Evolutionary conservation across 2,113 vertebrate genomes (phyloP), one percentile per base, ranked within the genome.

Genomic region (Rhynchomys soricoides): DNA sequence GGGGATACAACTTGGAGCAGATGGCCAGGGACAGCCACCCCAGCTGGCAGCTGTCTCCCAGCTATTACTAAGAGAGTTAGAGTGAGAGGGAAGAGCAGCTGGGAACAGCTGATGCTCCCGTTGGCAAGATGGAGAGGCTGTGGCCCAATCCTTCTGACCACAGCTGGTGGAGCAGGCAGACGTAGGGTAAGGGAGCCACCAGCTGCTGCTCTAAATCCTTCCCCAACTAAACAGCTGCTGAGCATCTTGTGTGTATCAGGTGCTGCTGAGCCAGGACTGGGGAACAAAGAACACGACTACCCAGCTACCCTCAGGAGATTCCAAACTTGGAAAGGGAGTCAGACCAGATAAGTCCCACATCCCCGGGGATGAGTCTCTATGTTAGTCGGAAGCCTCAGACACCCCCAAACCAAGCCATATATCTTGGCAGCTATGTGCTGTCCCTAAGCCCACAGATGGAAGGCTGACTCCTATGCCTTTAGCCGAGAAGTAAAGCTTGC

Each of bases 1-100:
- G 2, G 64, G 75, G 85, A 85, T 34, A 45, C 29, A 31, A 40
- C 3, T 5, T 45, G 6, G 75, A 91, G 52, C 94, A 89, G 86
- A 86, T 64, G 93, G 89, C 70, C 70, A 45, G 71, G 70, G 75
- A 82, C 19, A 50, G 74, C 48, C 55, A 68, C 16, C 71, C 45
- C 81, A 52, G 66, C 57, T 3, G 43, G 87, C 94, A 97, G 96
- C 94, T 97, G 95, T 85, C 64, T 74, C 78, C 82, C 45, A 81
- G 83, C 48, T 82, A 48, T n/a, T 52, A 45, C 8, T 52, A 59
- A 89, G 90, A 73, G 1, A 82, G n/a, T 66, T 31, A 19, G 75
- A 17, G 0, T 43, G 45, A 34, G 0, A n/a, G 57, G 29, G 2
- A 70, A 83, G 19, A 91, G 43, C 83, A 93, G 90, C 92, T 78